Percentiles rank a stretch among this genome's conserved stretches.
These are phyloP conservation scores for Syngnathus floridae DNA, from an alignment of 2,113 vertebrate species.

Conservation along the genomic window DNA sequence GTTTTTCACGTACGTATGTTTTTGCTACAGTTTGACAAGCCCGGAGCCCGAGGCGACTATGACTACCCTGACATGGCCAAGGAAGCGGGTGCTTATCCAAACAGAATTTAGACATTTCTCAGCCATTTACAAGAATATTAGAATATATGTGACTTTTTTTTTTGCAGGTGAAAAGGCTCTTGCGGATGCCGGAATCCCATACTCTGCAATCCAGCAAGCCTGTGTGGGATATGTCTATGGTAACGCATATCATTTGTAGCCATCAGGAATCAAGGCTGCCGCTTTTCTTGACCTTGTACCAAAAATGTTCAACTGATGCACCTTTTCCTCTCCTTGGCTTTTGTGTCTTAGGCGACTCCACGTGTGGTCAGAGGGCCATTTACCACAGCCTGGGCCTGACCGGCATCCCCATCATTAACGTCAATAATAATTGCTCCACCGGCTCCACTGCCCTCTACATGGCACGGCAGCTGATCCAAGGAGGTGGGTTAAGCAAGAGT, in stretches of 20 bases:
- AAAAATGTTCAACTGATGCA: neutral
- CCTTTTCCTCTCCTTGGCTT: neutral
- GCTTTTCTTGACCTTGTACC: neutral
- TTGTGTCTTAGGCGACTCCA: constrained; percentile 79
- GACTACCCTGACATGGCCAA: constrained; percentile 93
- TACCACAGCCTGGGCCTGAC: constrained; percentile 90
- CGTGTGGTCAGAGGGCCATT: constrained; percentile 88
- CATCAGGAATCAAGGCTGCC: too few relatives aligned
- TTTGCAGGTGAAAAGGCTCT: constrained; percentile 81
- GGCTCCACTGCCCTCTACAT: constrained; percentile 91
- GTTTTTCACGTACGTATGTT: neutral
- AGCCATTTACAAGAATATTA: neutral
- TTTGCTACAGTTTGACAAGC: constrained; percentile 80
- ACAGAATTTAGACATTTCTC: constrained; percentile 1
- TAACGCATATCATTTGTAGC: constrained; percentile 42
- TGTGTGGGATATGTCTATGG: constrained; percentile 93
- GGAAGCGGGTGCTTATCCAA: constrained; percentile 82
- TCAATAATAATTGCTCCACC: constrained; percentile 96
- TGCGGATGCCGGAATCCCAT: constrained; percentile 83
- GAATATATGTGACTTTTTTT: constrained; percentile 10
- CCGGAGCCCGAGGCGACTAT: constrained; percentile 51
- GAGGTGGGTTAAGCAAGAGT: constrained; percentile 73
- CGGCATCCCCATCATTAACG: constrained; percentile 92
- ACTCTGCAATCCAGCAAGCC: constrained; percentile 84
- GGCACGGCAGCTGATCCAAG: constrained; percentile 82